These are phyloP conservation scores for Heterotilapia buettikoferi DNA, from an alignment of 2,113 vertebrate species.

Conservation along the genomic window DNA sequence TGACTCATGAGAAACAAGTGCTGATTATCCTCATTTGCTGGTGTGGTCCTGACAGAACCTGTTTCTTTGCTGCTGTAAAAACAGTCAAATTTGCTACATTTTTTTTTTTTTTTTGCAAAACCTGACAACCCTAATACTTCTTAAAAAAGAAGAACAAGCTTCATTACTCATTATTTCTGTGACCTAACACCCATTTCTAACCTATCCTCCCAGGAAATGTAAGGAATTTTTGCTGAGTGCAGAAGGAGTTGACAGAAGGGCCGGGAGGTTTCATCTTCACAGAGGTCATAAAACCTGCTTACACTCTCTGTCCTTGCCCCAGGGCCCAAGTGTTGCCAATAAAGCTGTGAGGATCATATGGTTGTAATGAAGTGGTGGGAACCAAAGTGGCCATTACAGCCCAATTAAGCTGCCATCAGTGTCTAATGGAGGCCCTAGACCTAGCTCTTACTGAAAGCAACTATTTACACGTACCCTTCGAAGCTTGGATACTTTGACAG, in stretches of 20 bases:
- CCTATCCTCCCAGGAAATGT: slow-evolving; percentile 45
- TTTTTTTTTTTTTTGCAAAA: neutral
- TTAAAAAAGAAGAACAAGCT: neutral
- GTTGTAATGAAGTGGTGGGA: slow-evolving; percentile 56
- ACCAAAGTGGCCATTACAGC: slow-evolving; percentile 41
- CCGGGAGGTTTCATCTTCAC: slow-evolving; percentile 33
- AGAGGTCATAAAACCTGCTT: slow-evolving; percentile 36
- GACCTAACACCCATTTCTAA: slow-evolving; percentile 13
- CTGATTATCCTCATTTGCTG: neutral
- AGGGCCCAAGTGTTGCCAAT: slow-evolving; percentile 21
- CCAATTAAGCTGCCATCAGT: slow-evolving; percentile 54
- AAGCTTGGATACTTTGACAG: neutral
- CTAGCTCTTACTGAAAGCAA: neutral
- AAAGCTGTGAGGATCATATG: slow-evolving; percentile 55
- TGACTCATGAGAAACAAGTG: neutral
- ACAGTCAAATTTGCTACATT: neutral
- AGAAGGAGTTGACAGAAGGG: slow-evolving; percentile 27
- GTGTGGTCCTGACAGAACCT: neutral
- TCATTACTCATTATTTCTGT: neutral
- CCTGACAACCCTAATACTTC: neutral
- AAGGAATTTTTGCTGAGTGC: slow-evolving; percentile 41
- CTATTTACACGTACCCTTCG: slow-evolving; percentile 1
- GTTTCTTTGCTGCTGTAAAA: neutral
- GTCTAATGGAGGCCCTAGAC: slow-evolving; percentile 29
- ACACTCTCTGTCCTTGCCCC: slow-evolving; percentile 16